A percentile compares a stretch with the other conserved stretches of the same genome.
phyloP scores from a whole-genome alignment of 2,113 vertebrate genomes.

The Petroica traversi region DNA sequence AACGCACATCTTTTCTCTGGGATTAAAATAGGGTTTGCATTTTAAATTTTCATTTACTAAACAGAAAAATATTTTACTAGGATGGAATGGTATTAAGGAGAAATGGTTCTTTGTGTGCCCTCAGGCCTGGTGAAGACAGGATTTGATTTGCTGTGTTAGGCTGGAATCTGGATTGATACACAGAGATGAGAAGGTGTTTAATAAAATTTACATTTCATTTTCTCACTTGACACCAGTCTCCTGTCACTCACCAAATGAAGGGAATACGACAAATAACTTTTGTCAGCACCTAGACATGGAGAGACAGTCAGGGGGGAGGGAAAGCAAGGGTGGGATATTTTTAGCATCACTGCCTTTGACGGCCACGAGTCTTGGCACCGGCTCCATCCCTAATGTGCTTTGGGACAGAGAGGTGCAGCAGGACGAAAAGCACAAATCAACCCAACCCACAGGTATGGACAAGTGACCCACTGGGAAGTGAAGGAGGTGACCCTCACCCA shows the following conservation, averaged over 20 bases:
- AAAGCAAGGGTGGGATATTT: conserved; percentile 51
- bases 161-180: conserved; percentile 87
- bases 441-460: background rate
- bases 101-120: conserved; percentile 80
- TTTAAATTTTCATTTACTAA: conserved; percentile 86
- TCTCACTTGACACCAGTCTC: conserved; percentile 84
- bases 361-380: fast-evolving
- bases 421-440: background rate
- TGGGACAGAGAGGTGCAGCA: background rate
- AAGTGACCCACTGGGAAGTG: background rate
- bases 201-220: conserved; percentile 92
- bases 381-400: background rate
- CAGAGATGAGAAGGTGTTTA: conserved; percentile 85
- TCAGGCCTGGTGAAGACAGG: conserved; percentile 78
- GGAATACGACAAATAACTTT: conserved; percentile 77
- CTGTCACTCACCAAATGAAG: conserved; percentile 80
- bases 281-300: conserved; percentile 69
- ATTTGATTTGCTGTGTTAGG: conserved; percentile 87
- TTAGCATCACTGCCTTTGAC: background rate
- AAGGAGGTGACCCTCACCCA: background rate
- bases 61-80: conserved; percentile 85
- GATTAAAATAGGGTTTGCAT: conserved; percentile 81
- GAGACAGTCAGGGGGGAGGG: background rate
- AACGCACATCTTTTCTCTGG: conserved; percentile 63
- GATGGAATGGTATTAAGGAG: conserved; percentile 80